phyloP scores from a whole-genome alignment of 2,888 invertebrate genomes.

The Oligia latruncula region DNA sequence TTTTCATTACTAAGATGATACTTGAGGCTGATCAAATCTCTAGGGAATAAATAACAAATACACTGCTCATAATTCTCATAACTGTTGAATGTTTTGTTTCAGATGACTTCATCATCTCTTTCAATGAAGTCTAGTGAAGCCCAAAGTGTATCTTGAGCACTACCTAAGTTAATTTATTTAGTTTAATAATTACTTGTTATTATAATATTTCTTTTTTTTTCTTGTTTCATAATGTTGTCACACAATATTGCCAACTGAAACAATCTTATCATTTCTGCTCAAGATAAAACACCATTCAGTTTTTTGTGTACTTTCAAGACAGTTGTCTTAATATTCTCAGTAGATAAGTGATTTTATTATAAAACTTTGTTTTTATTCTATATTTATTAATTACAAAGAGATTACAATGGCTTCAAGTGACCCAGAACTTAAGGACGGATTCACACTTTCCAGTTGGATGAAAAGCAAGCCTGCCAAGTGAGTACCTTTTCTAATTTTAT shows the following conservation, averaged over 20 bases:
- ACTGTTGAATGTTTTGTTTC: constrained; percentile 74
- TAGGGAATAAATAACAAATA: not conserved
- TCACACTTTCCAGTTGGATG: constrained; percentile 94
- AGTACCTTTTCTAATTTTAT: constrained; percentile 62
- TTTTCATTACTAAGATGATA: not conserved
- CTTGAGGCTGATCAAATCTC: not conserved
- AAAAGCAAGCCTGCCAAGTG: constrained; percentile 91
- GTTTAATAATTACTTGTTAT: constrained; percentile 62
- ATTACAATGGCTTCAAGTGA: constrained; percentile 87
- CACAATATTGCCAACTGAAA: constrained; percentile 75
- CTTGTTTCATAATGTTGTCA: constrained; percentile 69
- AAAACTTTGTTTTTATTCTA: constrained; percentile 30
- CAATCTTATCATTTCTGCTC: constrained; percentile 88
- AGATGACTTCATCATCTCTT: constrained; percentile 81
- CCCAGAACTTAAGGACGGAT: constrained; percentile 91
- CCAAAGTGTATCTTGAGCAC: constrained; percentile 83
- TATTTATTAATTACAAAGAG: constrained; percentile 30
- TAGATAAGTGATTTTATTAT: constrained; percentile 38
- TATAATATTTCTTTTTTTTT: constrained; percentile 56
- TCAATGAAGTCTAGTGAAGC: constrained; percentile 81
- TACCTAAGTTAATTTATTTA: constrained; percentile 61
- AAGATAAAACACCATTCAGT: constrained; percentile 82
- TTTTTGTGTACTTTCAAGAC: constrained; percentile 68
- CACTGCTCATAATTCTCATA: constrained; percentile 4
- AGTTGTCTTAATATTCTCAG: constrained; percentile 67